phyloP scores from a whole-genome alignment of 2,113 vertebrate species.

The Rallus limicola region DNA sequence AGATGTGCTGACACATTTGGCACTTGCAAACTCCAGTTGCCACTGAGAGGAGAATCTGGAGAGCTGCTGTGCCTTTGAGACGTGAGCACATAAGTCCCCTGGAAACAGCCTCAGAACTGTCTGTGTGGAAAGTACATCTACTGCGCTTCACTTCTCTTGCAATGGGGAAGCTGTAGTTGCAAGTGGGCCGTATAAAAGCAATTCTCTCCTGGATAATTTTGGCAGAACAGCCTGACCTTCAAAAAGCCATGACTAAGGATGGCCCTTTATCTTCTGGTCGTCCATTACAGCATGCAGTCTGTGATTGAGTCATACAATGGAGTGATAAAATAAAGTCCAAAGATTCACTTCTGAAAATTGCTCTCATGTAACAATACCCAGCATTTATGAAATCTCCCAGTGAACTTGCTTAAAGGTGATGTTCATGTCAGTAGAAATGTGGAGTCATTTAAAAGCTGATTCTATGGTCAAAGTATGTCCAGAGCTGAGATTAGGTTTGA shows the following conservation, averaged over 20 bases:
- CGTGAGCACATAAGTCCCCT: neutral
- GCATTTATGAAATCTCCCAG: neutral
- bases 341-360: neutral
- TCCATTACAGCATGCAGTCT: neutral
- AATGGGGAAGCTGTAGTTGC: neutral
- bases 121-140: neutral
- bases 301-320: neutral
- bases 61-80: neutral
- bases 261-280: neutral
- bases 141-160: neutral
- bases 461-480: neutral
- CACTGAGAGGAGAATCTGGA: neutral
- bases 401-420: neutral
- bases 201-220: neutral
- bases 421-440: neutral
- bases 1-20: neutral
- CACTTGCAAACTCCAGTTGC: neutral
- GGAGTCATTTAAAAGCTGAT: neutral
- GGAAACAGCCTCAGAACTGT: neutral
- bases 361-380: neutral
- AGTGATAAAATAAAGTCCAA: neutral
- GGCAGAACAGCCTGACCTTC: constrained; percentile 30
- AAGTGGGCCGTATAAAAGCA: neutral
- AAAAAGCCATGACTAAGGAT: neutral
- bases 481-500: neutral